A percentile compares a stretch with the other conserved stretches of the same genome.
These are phyloP conservation scores for Ptychoptera contaminata DNA, from an alignment of 2,888 invertebrate genomes.

Conservation along the genomic window DNA sequence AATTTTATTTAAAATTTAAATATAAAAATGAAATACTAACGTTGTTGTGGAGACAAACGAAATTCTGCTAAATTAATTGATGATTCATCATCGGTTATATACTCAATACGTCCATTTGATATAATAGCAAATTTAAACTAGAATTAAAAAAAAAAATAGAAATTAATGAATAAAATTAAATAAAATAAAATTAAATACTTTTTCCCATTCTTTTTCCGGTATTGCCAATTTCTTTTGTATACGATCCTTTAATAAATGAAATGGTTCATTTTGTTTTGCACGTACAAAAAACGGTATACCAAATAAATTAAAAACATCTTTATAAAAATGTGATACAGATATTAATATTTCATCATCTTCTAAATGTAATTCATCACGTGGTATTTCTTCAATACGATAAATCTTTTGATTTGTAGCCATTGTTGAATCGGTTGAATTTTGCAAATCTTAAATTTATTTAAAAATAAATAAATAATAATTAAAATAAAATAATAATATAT, in stretches of 20 bases:
- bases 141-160: slow-evolving; percentile 25
- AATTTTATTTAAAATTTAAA: too few species aligned
- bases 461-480: slow-evolving; percentile 3
- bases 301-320: slow-evolving; percentile 85
- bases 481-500: too few species aligned
- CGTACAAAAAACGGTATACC: slow-evolving; percentile 87
- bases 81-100: slow-evolving; percentile 67
- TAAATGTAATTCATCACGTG: slow-evolving; percentile 71
- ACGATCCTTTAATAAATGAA: slow-evolving; percentile 70
- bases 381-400: slow-evolving; percentile 86
- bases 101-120: slow-evolving; percentile 66
- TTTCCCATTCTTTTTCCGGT: slow-evolving; percentile 95
- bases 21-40: slow-evolving; percentile 46
- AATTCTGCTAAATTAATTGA: slow-evolving; percentile 62
- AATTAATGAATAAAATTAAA: slow-evolving; percentile 4
- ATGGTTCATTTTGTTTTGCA: slow-evolving; percentile 79
- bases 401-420: slow-evolving; percentile 35
- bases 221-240: slow-evolving; percentile 84
- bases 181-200: slow-evolving; percentile 23
- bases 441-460: slow-evolving; percentile 8
- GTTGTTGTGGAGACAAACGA: slow-evolving; percentile 53
- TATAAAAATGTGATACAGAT: slow-evolving; percentile 94
- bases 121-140: slow-evolving; percentile 89
- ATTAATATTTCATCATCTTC: slow-evolving; percentile 74
- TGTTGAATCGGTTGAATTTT: slow-evolving; percentile 25